Conservation (phyloP, 1,140 invertebrate genomes). For the Stegodyphus dumicola region DNA sequence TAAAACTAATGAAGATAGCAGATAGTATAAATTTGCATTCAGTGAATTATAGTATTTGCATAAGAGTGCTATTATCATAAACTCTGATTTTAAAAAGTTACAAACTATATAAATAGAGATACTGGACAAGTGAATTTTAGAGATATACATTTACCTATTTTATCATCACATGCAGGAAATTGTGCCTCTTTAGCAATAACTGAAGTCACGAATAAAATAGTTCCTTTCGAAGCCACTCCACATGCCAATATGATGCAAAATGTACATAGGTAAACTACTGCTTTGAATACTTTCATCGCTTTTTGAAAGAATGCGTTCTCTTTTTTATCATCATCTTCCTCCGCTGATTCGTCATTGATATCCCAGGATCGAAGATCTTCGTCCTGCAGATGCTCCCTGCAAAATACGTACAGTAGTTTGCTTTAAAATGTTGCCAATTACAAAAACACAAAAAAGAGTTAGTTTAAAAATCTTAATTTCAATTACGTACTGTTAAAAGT, state of each 20-base stretch:
- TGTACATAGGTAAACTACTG: slow-evolving; percentile 84
- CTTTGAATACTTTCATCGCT: slow-evolving; percentile 81
- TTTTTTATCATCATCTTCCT: neutral
- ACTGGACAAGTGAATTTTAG: neutral
- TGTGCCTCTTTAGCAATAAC: slow-evolving; percentile 81
- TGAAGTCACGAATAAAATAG: slow-evolving; percentile 90
- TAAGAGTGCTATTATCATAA: neutral
- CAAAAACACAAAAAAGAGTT: too few relatives aligned
- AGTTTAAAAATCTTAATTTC: too few relatives aligned
- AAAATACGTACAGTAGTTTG: neutral
- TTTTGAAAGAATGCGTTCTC: slow-evolving; percentile 5
- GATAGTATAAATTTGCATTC: neutral
- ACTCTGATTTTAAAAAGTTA: neutral
- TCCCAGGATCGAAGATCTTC: neutral
- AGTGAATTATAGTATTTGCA: neutral
- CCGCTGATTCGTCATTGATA: neutral
- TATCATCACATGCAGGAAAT: slow-evolving; percentile 83
- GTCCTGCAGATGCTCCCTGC: neutral
- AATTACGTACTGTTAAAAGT: too few relatives aligned
- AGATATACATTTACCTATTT: slow-evolving; percentile 44
- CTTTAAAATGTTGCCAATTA: too few relatives aligned
- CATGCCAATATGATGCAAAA: slow-evolving; percentile 85
- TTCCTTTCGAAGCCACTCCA: slow-evolving; percentile 86
- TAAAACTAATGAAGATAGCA: neutral
- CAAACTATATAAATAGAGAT: neutral